Conservation (phyloP, 1,140 invertebrate genomes). For the Venturia canescens region DNA sequence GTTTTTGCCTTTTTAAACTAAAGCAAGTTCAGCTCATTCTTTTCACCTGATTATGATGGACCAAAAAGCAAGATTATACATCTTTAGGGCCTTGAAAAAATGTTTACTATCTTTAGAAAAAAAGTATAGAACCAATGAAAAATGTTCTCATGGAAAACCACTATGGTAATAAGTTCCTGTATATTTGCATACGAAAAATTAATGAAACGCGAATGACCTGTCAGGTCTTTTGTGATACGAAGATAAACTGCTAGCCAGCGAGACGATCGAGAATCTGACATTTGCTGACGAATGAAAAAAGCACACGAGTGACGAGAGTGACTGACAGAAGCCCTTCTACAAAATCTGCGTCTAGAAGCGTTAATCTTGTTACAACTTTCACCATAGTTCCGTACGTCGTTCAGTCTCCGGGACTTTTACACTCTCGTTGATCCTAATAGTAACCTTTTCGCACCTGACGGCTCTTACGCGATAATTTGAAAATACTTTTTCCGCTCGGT, state of each 20-base stretch:
- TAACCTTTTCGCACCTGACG: slow-evolving; percentile 27
- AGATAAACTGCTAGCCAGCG: neutral
- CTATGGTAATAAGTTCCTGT: too few species aligned
- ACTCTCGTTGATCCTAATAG: neutral
- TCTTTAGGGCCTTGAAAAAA: too few species aligned
- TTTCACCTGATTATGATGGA: neutral
- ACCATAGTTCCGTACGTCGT: slow-evolving; percentile 52
- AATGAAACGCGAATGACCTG: neutral
- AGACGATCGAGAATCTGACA: neutral
- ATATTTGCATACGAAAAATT: neutral
- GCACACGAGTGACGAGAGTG: slow-evolving; percentile 13
- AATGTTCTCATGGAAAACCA: too few species aligned
- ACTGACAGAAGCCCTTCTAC: slow-evolving; percentile 54
- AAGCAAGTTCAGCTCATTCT: neutral
- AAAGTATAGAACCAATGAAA: too few species aligned
- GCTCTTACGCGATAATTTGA: neutral
- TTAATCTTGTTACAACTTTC: slow-evolving; percentile 65
- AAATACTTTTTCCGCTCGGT: neutral
- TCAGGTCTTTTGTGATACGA: neutral
- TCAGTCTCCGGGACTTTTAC: slow-evolving; percentile 17
- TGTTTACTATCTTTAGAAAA: too few species aligned
- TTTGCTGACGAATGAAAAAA: neutral
- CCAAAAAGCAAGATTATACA: too few species aligned
- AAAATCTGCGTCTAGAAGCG: slow-evolving; percentile 31
- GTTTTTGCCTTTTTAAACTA: too few species aligned